Evolutionary conservation across 2,113 vertebrate species (phyloP).

Genomic region (Colossoma macropomum): DNA sequence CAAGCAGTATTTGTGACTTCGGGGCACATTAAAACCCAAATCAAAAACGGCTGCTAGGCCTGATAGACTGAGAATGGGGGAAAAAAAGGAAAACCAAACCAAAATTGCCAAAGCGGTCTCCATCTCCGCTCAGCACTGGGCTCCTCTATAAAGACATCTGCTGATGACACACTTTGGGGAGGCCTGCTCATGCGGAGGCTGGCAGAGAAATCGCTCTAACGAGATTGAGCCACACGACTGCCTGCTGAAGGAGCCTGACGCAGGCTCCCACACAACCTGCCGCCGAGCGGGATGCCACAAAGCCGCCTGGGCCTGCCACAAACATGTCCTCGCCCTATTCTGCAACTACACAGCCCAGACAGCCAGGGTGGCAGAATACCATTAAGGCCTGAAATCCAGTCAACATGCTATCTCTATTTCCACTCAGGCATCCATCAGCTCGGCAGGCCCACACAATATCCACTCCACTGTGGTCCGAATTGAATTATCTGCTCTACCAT

Average conservation of each 20-base stretch:
- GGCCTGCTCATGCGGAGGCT: slow-evolving; percentile 68
- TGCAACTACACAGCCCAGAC: slow-evolving; percentile 55
- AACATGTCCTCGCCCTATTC: slow-evolving; percentile 66
- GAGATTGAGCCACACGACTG: slow-evolving; percentile 69
- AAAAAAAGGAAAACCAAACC: slow-evolving; percentile 61
- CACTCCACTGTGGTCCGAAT: slow-evolving; percentile 18
- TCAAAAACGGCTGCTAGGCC: slow-evolving; percentile 63
- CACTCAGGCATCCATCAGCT: slow-evolving; percentile 46
- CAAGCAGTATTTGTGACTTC: slow-evolving; percentile 58
- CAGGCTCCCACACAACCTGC: slow-evolving; percentile 64
- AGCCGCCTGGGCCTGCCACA: slow-evolving; percentile 59
- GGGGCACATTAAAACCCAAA: slow-evolving; percentile 62
- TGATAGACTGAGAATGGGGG: slow-evolving; percentile 58
- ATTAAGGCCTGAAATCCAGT: slow-evolving; percentile 63
- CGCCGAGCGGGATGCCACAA: slow-evolving; percentile 66
- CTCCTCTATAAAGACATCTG: slow-evolving; percentile 77
- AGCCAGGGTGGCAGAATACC: slow-evolving; percentile 65
- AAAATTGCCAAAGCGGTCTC: slow-evolving; percentile 68
- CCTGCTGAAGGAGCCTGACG: slow-evolving; percentile 67
- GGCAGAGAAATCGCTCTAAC: slow-evolving; percentile 70
- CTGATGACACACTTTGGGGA: slow-evolving; percentile 77
- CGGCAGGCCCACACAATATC: slow-evolving; percentile 53
- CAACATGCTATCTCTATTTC: slow-evolving; percentile 59
- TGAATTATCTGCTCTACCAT: slow-evolving; percentile 41
- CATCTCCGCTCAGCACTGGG: slow-evolving; percentile 59